Conservation (phyloP, 2,888 invertebrate genomes). For the Axea sp. region DNA sequence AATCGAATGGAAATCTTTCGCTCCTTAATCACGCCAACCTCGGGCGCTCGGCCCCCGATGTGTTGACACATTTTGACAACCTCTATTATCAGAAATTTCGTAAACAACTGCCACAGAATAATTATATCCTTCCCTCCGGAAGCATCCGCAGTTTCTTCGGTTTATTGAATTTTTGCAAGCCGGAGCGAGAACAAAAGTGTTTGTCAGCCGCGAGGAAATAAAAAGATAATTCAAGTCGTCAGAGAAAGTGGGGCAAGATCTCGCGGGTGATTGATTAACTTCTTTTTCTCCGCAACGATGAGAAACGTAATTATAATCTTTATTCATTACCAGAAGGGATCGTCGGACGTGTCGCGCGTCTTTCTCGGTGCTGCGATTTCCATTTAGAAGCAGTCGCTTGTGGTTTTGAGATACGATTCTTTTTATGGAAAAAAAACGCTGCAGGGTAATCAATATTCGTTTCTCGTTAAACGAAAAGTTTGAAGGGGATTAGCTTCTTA, state of each 20-base stretch:
- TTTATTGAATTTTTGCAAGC: slow-evolving; percentile 44
- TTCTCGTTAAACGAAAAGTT: slow-evolving; percentile 69
- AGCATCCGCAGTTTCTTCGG: slow-evolving; percentile 1
- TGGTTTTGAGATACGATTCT: slow-evolving; percentile 79
- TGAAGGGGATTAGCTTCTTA: slow-evolving; percentile 67
- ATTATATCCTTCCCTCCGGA: slow-evolving; percentile 5
- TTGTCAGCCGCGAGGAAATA: slow-evolving; percentile 32
- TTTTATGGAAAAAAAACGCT: slow-evolving; percentile 62
- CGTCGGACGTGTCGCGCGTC: slow-evolving; percentile 65
- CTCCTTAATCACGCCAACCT: slow-evolving; percentile 44
- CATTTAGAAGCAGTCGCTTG: slow-evolving; percentile 77
- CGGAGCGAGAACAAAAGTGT: slow-evolving; percentile 51
- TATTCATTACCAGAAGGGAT: slow-evolving; percentile 76
- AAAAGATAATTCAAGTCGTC: slow-evolving; percentile 39
- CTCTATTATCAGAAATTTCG: slow-evolving; percentile 19
- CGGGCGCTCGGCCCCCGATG: not conserved
- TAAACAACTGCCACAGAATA: slow-evolving; percentile 38
- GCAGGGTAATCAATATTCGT: slow-evolving; percentile 77
- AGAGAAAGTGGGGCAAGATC: slow-evolving; percentile 51
- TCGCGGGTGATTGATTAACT: slow-evolving; percentile 79
- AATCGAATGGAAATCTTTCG: slow-evolving; percentile 75
- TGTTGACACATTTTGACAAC: slow-evolving; percentile 44
- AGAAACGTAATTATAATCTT: slow-evolving; percentile 79
- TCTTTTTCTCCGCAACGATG: slow-evolving; percentile 71
- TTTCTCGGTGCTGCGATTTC: slow-evolving; percentile 71